Evolutionary conservation across 2,113 vertebrate species (phyloP).

Genomic region (Ptilorrhoa leucosticta): DNA sequence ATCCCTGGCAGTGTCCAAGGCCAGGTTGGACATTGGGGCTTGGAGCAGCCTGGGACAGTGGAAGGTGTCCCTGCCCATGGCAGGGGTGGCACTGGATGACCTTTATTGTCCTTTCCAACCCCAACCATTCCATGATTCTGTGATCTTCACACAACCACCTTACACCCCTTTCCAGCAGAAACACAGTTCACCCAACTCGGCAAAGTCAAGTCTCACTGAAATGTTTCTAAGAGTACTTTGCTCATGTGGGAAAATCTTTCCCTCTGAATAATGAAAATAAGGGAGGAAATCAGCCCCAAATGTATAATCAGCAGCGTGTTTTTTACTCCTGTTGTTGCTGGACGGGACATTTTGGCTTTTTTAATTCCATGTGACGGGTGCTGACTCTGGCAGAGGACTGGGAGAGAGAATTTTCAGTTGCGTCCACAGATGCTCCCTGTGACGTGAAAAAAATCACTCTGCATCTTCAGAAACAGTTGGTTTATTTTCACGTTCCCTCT

Average conservation of each 20-base stretch:
- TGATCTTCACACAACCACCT: not conserved
- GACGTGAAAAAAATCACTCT: not conserved
- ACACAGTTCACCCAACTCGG: not conserved
- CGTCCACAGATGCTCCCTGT: not conserved
- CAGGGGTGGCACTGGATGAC: accelerated
- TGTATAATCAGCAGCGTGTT: not conserved
- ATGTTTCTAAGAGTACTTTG: not conserved
- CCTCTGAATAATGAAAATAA: not conserved
- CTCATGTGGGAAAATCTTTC: not conserved
- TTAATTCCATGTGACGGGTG: not conserved
- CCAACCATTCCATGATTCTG: not conserved
- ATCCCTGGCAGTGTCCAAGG: not conserved
- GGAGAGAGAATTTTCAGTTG: not conserved
- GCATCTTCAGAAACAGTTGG: not conserved
- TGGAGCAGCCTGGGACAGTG: not conserved
- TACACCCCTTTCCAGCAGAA: not conserved
- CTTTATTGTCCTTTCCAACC: accelerated
- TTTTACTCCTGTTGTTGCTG: not conserved
- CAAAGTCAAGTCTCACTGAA: not conserved
- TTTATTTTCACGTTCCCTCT: not conserved
- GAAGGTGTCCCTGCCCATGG: not conserved
- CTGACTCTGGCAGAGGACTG: not conserved
- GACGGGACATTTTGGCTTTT: not conserved
- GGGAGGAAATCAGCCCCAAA: not conserved
- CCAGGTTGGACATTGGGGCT: not conserved